Evolutionary conservation across 1,140 invertebrate genomes (phyloP), one percentile per base, ranked within the genome.

Genomic region (Drosophila equinoxialis): DNA sequence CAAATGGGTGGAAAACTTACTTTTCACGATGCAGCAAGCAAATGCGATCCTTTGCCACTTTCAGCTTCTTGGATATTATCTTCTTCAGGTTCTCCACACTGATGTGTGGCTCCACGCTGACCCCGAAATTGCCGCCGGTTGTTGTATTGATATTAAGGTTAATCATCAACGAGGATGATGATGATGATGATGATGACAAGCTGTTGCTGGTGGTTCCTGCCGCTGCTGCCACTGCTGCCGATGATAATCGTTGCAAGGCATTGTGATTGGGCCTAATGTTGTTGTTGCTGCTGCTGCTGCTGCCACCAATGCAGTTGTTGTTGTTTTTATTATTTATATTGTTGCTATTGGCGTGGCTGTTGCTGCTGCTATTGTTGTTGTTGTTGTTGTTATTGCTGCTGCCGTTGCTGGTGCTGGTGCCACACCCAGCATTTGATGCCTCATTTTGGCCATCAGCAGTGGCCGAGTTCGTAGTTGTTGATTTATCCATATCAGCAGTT

Each of bases 21-120:
- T 97, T 97, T 93, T 98, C 97, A 79, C 96, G 95, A 93, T 98
- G 96, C 66, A 98, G 94, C 83, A 98, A 94, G 92, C 96, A 97
- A 93, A 98, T 98, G 90, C 97, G 95, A 93, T 98, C 97, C 93
- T 97, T 97, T 74, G 96, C 95, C 90, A 98, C 96, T 94, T 97
- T 97, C 68, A 98, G 94, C 92, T 95, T 96, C 93, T 97, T 97
- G n/a, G 97, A 97, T 81, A 98, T 96, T 57, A 96, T 94, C 93
- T 97, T 97, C 93, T 98, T 98, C 13, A 98, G 94, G 91, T 96
- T 96, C 83, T 97, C 97, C 59, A 98, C 95, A 70, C 95, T 96
- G 76, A 96, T 96, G 83, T 95, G 94, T 72, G 94, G 94, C 74
- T 96, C 95, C 65, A 98, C 94, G 68, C 94, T 95, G 74, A 98